phyloP scores from a whole-genome alignment of 2,888 invertebrate species.

The Leuctra nigra region DNA sequence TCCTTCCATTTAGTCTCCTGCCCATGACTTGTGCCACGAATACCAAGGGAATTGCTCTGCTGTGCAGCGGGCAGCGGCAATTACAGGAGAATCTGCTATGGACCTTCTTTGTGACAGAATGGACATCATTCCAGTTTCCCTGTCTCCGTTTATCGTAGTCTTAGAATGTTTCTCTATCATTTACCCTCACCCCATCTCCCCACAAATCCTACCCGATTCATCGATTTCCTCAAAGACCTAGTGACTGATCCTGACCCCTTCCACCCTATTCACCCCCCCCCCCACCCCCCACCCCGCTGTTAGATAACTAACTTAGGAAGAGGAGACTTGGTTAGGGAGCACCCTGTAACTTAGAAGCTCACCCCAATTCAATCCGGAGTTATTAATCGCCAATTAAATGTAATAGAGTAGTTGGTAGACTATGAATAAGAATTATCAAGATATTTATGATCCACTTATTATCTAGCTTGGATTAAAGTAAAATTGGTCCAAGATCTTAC shows the following conservation, averaged over 20 bases:
- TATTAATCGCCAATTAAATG: not conserved
- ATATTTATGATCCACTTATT: too few species aligned
- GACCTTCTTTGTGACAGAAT: not conserved
- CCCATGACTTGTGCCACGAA: slow-evolving; percentile 1
- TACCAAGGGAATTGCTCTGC: not conserved
- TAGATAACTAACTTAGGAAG: too few species aligned
- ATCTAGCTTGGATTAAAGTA: too few species aligned
- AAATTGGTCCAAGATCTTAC: too few species aligned
- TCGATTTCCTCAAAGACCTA: slow-evolving; percentile 2
- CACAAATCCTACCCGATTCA: slow-evolving; percentile 3
- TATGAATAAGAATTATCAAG: not conserved
- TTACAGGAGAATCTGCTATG: slow-evolving; percentile 7
- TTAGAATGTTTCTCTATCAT: slow-evolving; percentile 12
- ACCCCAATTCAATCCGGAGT: not conserved
- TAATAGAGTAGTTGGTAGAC: not conserved
- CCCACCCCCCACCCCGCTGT: not conserved
- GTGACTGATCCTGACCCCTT: not conserved
- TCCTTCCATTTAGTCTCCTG: too few species aligned
- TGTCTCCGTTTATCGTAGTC: slow-evolving; percentile 5
- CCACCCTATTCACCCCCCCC: not conserved
- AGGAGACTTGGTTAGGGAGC: not conserved
- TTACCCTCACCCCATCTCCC: not conserved
- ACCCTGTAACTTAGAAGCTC: not conserved
- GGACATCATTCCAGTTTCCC: not conserved
- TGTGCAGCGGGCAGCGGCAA: slow-evolving; percentile 7